These are phyloP conservation scores for Pongo pygmaeus DNA, from an alignment of 2,113 vertebrate genomes.

Conservation along the genomic window DNA sequence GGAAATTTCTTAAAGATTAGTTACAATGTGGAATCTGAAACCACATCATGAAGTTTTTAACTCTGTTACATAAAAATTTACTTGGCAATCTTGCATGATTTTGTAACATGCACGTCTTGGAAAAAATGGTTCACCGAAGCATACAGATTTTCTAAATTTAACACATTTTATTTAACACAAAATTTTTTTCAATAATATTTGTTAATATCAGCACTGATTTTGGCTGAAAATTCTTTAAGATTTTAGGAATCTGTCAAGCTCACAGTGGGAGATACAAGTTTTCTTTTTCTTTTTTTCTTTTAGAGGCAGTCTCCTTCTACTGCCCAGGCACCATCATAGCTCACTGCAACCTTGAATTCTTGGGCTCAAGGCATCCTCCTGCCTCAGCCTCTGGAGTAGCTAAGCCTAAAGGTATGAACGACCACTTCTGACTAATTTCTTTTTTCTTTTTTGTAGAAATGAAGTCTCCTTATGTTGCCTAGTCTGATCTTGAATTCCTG, in stretches of 20 bases:
- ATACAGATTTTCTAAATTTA: not conserved
- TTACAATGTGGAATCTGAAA: not conserved
- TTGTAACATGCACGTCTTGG: not conserved
- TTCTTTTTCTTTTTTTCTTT: not conserved
- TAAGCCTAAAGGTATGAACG: no score
- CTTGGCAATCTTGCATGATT: not conserved
- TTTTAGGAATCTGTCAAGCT: not conserved
- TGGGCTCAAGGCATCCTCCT: no score
- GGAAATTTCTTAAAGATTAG: not conserved
- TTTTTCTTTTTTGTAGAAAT: no score
- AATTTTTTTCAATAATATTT: not conserved
- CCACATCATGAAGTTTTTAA: not conserved
- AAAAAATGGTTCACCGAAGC: not conserved
- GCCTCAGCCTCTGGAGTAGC: no score
- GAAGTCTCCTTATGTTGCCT: no score
- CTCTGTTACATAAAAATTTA: not conserved
- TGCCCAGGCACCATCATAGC: no score
- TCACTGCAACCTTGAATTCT: no score
- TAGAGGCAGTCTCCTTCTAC: no score
- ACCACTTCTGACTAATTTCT: no score
- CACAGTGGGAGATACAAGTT: not conserved
- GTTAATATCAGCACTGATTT: not conserved
- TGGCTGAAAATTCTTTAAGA: not conserved
- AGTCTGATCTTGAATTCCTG: no score
- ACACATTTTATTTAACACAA: not conserved